These are phyloP conservation scores for Oenanthe melanoleuca DNA, from an alignment of 2,113 vertebrate species.

Conservation along the genomic window DNA sequence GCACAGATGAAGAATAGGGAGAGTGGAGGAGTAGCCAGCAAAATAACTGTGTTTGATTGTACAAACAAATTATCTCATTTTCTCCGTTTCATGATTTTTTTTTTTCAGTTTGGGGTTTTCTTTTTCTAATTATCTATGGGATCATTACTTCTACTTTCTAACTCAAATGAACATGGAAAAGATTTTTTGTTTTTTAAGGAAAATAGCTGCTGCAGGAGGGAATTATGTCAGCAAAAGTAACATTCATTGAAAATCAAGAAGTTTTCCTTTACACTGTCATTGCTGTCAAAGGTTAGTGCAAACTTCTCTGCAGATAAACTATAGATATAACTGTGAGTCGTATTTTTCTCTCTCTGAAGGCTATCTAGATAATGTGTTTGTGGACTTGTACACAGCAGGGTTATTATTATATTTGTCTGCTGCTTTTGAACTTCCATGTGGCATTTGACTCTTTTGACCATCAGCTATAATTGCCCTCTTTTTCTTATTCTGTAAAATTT, in stretches of 20 bases:
- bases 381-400: neutral
- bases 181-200: neutral
- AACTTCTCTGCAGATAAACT: neutral
- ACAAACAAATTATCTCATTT: neutral
- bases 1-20: neutral
- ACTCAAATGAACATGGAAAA: neutral
- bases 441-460: slow-evolving; percentile 32
- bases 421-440: neutral
- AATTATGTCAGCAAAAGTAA: neutral
- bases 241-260: neutral
- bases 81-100: neutral
- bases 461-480: slow-evolving; percentile 18
- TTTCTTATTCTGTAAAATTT: slow-evolving; percentile 47
- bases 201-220: neutral
- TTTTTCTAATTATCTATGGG: neutral
- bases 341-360: neutral
- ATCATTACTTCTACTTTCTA: neutral
- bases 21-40: neutral
- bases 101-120: neutral
- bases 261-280: neutral
- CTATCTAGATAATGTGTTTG: neutral
- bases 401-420: slow-evolving; percentile 11
- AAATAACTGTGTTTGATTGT: neutral
- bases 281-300: neutral
- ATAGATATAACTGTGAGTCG: neutral